Evolutionary conservation across 2,113 vertebrate species (phyloP).

Genomic region (Myiagra hebetior): DNA sequence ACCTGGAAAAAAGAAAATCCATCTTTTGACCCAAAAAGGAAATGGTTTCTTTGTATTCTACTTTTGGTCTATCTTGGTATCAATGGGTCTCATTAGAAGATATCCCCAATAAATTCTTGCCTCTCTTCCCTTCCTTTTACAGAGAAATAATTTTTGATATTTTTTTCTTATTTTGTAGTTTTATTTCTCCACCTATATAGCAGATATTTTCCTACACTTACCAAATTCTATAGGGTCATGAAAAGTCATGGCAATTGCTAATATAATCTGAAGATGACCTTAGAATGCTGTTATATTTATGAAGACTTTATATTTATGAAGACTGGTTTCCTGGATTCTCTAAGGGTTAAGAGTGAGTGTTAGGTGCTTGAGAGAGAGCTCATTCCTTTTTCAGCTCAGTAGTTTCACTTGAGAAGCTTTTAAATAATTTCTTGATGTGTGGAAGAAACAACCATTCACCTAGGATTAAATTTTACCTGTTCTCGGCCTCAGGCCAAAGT

Average conservation of each 20-base stretch:
- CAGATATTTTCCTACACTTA: not conserved
- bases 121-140: not conserved
- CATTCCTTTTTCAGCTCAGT: not conserved
- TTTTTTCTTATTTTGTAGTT: not conserved
- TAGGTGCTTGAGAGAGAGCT: not conserved
- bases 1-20: not conserved
- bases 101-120: not conserved
- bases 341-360: not conserved
- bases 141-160: not conserved
- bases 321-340: not conserved
- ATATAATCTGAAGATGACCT: not conserved
- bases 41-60: not conserved
- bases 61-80: not conserved
- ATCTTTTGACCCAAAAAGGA: not conserved
- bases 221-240: not conserved
- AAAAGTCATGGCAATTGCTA: not conserved
- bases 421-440: not conserved
- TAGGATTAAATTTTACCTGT: conserved; percentile 26
- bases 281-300: not conserved
- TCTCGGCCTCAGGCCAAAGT: conserved; percentile 16
- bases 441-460: not conserved
- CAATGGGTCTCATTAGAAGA: not conserved
- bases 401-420: not conserved
- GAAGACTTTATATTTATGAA: not conserved
- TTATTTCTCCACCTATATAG: not conserved